phyloP scores from a whole-genome alignment of 2,113 vertebrate species.

The Odocoileus virginianus region DNA sequence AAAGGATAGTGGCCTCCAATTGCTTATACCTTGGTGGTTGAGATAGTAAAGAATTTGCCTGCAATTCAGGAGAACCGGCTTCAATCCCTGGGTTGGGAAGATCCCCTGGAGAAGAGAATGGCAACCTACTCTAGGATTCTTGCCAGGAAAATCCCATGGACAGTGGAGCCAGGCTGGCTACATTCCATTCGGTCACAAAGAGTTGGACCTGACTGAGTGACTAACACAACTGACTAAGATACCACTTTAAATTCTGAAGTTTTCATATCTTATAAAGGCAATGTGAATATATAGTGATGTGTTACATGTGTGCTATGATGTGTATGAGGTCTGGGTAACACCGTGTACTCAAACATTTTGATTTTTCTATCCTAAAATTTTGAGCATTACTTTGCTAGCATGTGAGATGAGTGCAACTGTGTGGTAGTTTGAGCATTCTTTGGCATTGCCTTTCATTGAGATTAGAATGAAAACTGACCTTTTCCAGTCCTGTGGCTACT shows the following conservation, averaged over 20 bases:
- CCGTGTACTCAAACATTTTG: neutral
- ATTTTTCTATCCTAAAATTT: neutral
- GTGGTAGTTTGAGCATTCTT: neutral
- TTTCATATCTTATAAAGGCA: neutral
- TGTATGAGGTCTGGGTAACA: neutral
- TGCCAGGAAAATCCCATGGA: neutral
- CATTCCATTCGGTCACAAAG: neutral
- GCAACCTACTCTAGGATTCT: neutral
- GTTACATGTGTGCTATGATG: neutral
- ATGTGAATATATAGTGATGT: neutral
- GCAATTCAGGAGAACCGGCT: neutral
- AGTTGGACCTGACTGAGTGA: neutral
- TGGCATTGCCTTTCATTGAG: neutral
- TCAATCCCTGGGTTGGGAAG: neutral
- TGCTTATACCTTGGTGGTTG: neutral
- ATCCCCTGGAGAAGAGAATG: neutral
- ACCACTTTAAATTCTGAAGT: neutral
- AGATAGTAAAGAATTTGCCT: neutral
- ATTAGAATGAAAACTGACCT: neutral
- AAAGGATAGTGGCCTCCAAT: neutral
- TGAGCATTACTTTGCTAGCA: neutral
- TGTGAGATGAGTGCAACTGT: neutral
- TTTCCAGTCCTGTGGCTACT: neutral
- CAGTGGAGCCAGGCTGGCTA: neutral
- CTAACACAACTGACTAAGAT: neutral